These are phyloP conservation scores for Tachycineta bicolor DNA, from an alignment of 2,113 vertebrate species.

Conservation along the genomic window DNA sequence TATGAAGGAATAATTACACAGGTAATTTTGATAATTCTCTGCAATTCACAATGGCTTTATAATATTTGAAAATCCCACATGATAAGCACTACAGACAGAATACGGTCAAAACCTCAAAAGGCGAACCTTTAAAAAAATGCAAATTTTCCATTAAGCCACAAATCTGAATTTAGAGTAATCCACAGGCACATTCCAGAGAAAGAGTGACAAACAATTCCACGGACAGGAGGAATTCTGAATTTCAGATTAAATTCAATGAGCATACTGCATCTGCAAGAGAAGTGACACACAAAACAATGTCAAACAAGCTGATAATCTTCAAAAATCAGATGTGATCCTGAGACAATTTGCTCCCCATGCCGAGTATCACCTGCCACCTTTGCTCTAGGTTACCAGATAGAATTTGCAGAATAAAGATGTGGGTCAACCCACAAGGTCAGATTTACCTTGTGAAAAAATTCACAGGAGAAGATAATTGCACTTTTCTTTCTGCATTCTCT, in stretches of 20 bases:
- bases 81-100: neutral
- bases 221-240: neutral
- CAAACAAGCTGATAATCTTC: neutral
- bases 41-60: neutral
- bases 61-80: neutral
- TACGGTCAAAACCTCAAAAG: neutral
- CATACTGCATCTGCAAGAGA: neutral
- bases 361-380: neutral
- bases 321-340: neutral
- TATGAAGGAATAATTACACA: neutral
- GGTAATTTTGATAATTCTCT: neutral
- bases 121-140: neutral
- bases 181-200: neutral
- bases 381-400: neutral
- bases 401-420: constrained; percentile 9
- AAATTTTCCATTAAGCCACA: neutral
- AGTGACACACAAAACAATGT: neutral
- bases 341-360: neutral
- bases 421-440: neutral
- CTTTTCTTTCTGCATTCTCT: neutral
- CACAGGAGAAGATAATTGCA: neutral
- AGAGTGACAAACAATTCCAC: neutral
- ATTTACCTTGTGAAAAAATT: constrained; percentile 11
- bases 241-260: neutral
- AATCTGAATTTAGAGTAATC: neutral